Conservation (phyloP, 2,888 invertebrate species). For the Chaetoderma sp. region DNA sequence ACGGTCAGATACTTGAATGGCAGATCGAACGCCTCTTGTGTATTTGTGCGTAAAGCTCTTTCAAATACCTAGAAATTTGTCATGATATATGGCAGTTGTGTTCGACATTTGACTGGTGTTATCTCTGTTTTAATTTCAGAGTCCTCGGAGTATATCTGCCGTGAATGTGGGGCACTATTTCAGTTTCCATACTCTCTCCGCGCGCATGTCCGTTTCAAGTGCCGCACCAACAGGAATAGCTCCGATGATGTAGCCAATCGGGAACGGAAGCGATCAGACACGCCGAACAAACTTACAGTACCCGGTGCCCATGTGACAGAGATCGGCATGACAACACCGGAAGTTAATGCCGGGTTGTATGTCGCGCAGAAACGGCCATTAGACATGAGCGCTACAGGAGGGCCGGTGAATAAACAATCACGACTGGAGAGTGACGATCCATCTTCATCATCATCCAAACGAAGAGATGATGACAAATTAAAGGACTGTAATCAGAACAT, state of each 20-base stretch:
- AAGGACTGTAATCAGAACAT: neutral
- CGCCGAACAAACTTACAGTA: neutral
- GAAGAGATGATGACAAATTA: neutral
- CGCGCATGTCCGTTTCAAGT: slow-evolving; percentile 64
- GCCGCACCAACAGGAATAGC: slow-evolving; percentile 22
- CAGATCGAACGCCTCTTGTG: no score
- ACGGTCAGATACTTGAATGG: no score
- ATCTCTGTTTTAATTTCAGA: slow-evolving; percentile 35
- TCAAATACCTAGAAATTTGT: neutral
- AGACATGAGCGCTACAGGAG: neutral
- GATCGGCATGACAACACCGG: neutral
- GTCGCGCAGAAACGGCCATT: neutral
- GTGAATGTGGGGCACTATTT: slow-evolving; percentile 58
- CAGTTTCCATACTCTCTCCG: slow-evolving; percentile 56
- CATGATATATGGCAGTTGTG: neutral
- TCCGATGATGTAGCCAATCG: neutral
- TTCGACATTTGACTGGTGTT: no score
- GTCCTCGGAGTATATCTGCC: slow-evolving; percentile 45
- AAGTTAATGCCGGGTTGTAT: neutral
- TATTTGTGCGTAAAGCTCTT: neutral
- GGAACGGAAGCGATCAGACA: neutral
- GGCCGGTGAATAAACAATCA: neutral
- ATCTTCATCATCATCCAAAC: neutral
- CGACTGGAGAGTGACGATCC: neutral
- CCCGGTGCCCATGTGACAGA: no score